These are phyloP conservation scores for Acanthosoma haemorrhoidale DNA, from an alignment of 2,888 invertebrate genomes.

Conservation along the genomic window DNA sequence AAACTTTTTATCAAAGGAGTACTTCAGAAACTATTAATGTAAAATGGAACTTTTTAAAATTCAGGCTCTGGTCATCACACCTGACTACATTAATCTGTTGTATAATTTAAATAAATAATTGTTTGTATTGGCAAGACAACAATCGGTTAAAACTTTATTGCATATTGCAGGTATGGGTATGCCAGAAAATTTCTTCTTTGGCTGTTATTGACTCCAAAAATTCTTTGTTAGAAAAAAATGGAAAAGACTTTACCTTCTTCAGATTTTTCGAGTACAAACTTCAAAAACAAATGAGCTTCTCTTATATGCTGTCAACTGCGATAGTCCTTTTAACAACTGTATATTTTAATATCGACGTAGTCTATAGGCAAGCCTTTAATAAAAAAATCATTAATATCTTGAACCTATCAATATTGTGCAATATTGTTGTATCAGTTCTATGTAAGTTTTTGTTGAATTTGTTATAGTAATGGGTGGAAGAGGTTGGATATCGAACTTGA, in stretches of 20 bases:
- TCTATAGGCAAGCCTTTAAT: too few relatives aligned
- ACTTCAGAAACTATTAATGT: too few relatives aligned
- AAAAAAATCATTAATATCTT: background rate
- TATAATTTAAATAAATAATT: background rate
- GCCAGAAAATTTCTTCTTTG: background rate
- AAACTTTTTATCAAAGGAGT: too few relatives aligned
- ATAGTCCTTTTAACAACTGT: background rate
- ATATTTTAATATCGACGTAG: background rate
- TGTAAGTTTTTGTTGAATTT: background rate
- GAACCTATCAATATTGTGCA: background rate
- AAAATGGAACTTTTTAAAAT: too few relatives aligned
- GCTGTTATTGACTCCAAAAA: background rate
- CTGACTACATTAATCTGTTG: too few relatives aligned
- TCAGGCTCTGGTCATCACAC: too few relatives aligned
- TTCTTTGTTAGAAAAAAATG: background rate
- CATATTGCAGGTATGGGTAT: background rate
- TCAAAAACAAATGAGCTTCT: conserved; percentile 14
- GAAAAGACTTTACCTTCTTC: conserved; percentile 3
- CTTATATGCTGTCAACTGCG: background rate
- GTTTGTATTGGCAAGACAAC: background rate
- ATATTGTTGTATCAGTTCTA: background rate
- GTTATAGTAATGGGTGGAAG: background rate
- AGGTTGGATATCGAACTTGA: background rate
- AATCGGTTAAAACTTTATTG: background rate
- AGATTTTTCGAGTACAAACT: background rate